Evolutionary conservation across 2,888 invertebrate species (phyloP).

Genomic region (Diadromus collaris): DNA sequence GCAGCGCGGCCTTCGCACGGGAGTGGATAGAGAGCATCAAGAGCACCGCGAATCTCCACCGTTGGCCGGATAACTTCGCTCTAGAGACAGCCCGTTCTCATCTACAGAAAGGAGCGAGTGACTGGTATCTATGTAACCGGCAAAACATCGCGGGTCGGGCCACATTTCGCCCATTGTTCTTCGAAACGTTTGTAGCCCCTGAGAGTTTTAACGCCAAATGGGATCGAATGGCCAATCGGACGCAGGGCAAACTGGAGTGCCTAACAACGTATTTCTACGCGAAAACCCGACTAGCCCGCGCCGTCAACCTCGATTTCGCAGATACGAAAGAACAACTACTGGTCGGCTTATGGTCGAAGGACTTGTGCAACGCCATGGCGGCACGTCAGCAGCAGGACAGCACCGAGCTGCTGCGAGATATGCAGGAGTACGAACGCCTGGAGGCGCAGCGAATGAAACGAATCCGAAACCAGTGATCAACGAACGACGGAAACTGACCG

Average conservation of each 20-base stretch:
- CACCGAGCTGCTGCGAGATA: conserved; percentile 1
- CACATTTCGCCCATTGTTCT: not conserved
- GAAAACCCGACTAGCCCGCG: conserved; percentile 20
- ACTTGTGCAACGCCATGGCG: conserved; percentile 15
- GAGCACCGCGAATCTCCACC: conserved; percentile 26
- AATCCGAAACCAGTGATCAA: not conserved
- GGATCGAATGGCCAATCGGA: conserved; percentile 23
- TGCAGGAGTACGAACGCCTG: conserved; percentile 12
- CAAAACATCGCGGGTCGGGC: conserved; percentile 5
- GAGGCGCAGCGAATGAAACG: not conserved
- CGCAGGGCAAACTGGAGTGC: conserved; percentile 12
- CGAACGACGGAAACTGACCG: not conserved
- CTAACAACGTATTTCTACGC: conserved; percentile 16
- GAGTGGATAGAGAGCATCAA: conserved; percentile 30
- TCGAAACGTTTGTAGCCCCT: conserved; percentile 17
- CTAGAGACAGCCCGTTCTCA: conserved; percentile 24
- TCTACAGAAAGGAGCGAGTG: conserved; percentile 15
- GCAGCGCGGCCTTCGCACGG: conserved; percentile 1
- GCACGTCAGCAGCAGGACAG: conserved; percentile 5
- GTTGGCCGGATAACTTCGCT: conserved; percentile 25
- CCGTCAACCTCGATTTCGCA: not conserved
- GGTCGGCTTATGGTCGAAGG: conserved; percentile 28
- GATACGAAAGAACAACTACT: conserved; percentile 39
- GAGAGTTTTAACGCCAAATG: conserved; percentile 23
- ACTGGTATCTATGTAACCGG: conserved; percentile 27